Base-by-base conservation (phyloP, 2,888 invertebrate genomes). In the Scrobipalpa costella region DNA sequence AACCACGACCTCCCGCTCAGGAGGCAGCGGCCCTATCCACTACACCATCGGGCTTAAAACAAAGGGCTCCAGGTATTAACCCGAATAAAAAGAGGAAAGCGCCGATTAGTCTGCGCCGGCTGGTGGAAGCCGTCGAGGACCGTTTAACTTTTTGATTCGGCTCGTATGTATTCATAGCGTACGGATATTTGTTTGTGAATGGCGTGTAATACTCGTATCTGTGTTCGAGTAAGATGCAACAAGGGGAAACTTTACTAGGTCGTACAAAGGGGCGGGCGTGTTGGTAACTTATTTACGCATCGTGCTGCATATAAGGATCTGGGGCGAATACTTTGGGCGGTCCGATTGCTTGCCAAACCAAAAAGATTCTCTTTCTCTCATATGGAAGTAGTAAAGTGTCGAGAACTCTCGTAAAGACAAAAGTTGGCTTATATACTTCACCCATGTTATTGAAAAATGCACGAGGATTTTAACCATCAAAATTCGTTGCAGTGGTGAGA, bases 141-240 rank as follows among this genome's bases (percentile, higher is more conserved):
- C 59, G 60, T 33, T 44, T 34, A 61, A 40, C 61, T 57, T 38
- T 61, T 19, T 57, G 61, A 64, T 64, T 57, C n/a, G 15, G 38
- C 61, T 38, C 17, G 61, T 64, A 58, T 64, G 60, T 63, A 63
- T 63, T 63, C 63, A 63, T 60, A 49, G 19, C 60, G 21, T 21
- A 13, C 11, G 55, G 49, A 47, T 13, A 47, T 47, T 15, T 21
- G 11, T 33, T 52, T n/a, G 27, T 55, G 13, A 34, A 13, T 15
- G 13, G 33, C 52, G 27, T 27, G 52, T 52, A 55, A 15, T 49
- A 49, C 15, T 11, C 11, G 49, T 40, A 49, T 6, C 47, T 27
- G 17, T 15, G 52, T 15, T 8, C 7, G 27, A 7, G 13, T 8
- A 7, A 27, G 13, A 27, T 19, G 3, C 1, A 15, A 49, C 21